Base-by-base conservation (phyloP, 1,140 invertebrate species). In the Venustaconcha ellipsiformis region DNA sequence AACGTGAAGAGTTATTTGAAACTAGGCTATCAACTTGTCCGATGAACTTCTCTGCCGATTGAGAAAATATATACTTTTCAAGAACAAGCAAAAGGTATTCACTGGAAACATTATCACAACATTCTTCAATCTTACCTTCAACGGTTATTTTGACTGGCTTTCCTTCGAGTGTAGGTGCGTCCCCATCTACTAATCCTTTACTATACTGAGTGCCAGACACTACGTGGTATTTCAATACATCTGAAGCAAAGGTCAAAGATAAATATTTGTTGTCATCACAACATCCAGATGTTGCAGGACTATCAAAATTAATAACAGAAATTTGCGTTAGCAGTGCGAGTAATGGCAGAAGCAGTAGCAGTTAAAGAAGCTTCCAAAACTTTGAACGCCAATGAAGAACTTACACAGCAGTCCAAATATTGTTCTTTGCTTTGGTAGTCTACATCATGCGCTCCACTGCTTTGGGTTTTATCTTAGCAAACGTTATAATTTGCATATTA, bases 171-270 rank as follows among this genome's bases (percentile, higher is more conserved):
- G 76, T 78, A 13, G 55, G 59, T 14, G 66, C 62, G 11, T 13
- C 18, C 14, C 76, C 71, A n/a, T 64, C 58, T 18, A 23, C 17
- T 14, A 78, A 64, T 14, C 76, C 76, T 18, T 67, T 72, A 64
- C 81, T 82, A 59, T 79, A 82, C 2, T 70, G 63, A 57, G 74
- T 70, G 5, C 70, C 78, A 2, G 59, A 14, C 3, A 80, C 69
- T 3, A 82, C 81, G 57, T 82, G 81, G 30, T 82, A 82, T 17
- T 79, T 80, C 67, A 82, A 67, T 8, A 82, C 76, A 69, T 60
- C 81, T 82, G 62, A 57, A 57, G 67, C 57, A 69, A 56, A 60
- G 2, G 15, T 23, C 14, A n/a, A 69, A 55, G 4, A 18, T 69
- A 6, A n/a, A 6, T 55, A 57, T n/a, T 12, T n/a, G 18, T n/a